Conservation (phyloP, 2,797 vertebrate genomes). For the Rachycentron canadum region DNA sequence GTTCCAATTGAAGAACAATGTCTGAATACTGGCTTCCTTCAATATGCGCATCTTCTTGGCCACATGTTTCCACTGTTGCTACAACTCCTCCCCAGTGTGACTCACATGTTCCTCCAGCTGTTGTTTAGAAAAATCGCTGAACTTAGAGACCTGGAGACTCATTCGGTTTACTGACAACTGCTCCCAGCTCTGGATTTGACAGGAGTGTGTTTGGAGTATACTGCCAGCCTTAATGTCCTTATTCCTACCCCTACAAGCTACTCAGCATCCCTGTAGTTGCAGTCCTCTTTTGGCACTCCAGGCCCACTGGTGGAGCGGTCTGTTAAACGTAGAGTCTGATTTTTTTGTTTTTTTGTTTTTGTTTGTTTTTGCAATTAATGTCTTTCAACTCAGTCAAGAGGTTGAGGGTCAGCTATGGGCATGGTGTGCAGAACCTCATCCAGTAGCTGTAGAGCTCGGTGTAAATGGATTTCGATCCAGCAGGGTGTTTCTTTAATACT, state of each 20-base stretch:
- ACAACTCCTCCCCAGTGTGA: conserved; percentile 39
- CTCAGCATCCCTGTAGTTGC: conserved; percentile 50
- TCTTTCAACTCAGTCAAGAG: conserved; percentile 89
- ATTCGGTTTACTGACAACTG: conserved; percentile 14
- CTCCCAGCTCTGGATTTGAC: conserved; percentile 13
- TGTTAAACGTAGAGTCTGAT: conserved; percentile 51
- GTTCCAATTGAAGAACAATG: conserved; percentile 15
- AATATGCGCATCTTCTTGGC: conserved; percentile 36
- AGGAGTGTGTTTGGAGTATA: conserved; percentile 50
- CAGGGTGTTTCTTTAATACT: conserved; percentile 98
- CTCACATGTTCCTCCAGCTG: conserved; percentile 57
- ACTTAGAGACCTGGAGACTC: conserved; percentile 34
- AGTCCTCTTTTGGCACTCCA: conserved; percentile 52
- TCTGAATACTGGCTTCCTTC: conserved; percentile 27
- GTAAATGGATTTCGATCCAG: conserved; percentile 98
- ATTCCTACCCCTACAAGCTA: conserved; percentile 45
- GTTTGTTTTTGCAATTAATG: conserved; percentile 38
- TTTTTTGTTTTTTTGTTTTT: conserved; percentile 7
- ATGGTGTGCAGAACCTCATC: conserved; percentile 99
- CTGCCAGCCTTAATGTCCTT: conserved; percentile 40
- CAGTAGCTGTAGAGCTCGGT: conserved; percentile 95
- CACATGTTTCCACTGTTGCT: conserved; percentile 34
- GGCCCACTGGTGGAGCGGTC: conserved; percentile 56
- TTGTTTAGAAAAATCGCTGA: conserved; percentile 42
- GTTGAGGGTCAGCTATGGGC: conserved; percentile 96